Base-by-base conservation (phyloP, 1,140 invertebrate genomes). In the Fopius arisanus region DNA sequence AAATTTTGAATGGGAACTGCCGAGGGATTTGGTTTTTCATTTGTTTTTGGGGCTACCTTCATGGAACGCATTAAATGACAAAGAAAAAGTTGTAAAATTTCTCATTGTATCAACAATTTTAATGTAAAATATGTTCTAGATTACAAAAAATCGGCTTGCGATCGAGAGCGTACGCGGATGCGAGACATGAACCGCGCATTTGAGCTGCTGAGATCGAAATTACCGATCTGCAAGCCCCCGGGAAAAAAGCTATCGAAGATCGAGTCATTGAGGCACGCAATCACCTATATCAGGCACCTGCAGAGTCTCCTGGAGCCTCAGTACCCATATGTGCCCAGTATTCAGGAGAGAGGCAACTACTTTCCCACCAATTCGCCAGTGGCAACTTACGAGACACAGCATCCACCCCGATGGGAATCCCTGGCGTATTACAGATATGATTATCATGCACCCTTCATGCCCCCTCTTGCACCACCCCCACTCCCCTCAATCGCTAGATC, bases 191-290 rank as follows among this genome's bases (percentile, higher is more conserved):
- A 96, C 83, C 90, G 91, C 48, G 95, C 95, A 0, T 96, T 95
- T 79, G 95, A 96, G 79, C 82, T 92, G 28, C 86, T 96, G 19
- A 89, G 95, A 41, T 92, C 93, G 26, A 92, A 93, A 81, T 84
- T 96, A 65, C 95, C 95, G 1, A 91, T 92, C 41, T 92, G 91
- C 54, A 96, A 96, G 80, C 94, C 94, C 0, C 93, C 93, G 7
- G 95, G 95, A n/a, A 96, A 96, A 82, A 96, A 96, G 83, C 91
- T 96, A 75, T 95, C 94, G 0, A 96, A 96, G 87, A 96, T 96
- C 72, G 95, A 96, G 82, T 94, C 93, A 28, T 87, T 96, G 1
- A 91, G 94, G 90, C 95, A 88, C 86, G 94, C 94, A 16, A 96
- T 96, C 73, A 92, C 92, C 54, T 95, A 95, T 82, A 95, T 96